These are phyloP conservation scores for Bicyclus anynana DNA, from an alignment of 1,140 invertebrate species.

Conservation along the genomic window DNA sequence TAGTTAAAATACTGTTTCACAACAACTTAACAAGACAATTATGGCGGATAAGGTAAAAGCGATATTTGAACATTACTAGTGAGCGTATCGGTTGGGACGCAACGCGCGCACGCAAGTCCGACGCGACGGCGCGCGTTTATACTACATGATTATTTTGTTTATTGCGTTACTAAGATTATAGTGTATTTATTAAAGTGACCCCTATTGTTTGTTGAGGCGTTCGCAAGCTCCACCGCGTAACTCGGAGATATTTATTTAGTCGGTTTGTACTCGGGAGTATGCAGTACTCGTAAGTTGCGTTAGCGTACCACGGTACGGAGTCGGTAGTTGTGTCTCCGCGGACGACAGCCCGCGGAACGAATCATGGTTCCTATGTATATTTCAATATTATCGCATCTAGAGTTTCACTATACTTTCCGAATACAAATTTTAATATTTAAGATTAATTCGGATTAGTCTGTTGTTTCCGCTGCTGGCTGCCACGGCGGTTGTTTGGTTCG, in stretches of 20 bases:
- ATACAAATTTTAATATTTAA: constrained; percentile 77
- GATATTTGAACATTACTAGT: neutral
- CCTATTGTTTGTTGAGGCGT: constrained; percentile 58
- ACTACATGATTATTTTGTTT: constrained; percentile 72
- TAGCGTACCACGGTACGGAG: constrained; percentile 46
- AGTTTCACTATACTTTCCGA: constrained; percentile 77
- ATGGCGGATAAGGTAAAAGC: neutral
- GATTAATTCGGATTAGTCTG: constrained; percentile 75
- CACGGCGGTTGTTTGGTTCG: constrained; percentile 67
- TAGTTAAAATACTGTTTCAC: neutral
- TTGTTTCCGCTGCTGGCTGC: constrained; percentile 69
- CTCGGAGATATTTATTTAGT: constrained; percentile 51
- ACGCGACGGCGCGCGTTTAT: constrained; percentile 70
- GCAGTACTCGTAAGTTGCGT: constrained; percentile 28
- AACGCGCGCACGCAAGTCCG: constrained; percentile 33
- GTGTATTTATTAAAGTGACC: constrained; percentile 47
- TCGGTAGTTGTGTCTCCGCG: constrained; percentile 73
- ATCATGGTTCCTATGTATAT: constrained; percentile 78
- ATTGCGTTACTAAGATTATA: constrained; percentile 44
- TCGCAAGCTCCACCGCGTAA: constrained; percentile 46
- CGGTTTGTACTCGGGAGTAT: constrained; percentile 58
- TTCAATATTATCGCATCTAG: constrained; percentile 77
- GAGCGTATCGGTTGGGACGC: constrained; percentile 16
- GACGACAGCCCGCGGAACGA: constrained; percentile 65
- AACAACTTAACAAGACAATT: neutral